Conservation (phyloP, 2,797 vertebrate genomes). For the Lepus oiostolus region DNA sequence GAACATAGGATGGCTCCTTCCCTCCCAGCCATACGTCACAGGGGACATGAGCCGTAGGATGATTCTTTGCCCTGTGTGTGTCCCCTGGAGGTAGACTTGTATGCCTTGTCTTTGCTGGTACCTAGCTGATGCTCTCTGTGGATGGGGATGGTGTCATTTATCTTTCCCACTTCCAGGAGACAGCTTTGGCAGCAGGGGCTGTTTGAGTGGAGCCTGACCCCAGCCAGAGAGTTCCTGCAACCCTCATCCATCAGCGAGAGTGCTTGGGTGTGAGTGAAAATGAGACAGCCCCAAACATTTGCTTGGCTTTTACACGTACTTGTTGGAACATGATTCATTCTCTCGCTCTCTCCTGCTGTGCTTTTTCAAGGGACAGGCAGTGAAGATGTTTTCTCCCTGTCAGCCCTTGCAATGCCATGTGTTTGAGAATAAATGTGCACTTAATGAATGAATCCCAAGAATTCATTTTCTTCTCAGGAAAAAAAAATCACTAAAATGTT, state of each 20-base stretch:
- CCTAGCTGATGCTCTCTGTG: background rate
- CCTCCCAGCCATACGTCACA: background rate
- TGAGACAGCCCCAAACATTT: conserved; percentile 61
- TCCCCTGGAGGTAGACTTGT: background rate
- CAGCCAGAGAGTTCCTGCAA: conserved; percentile 62
- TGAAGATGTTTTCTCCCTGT: background rate
- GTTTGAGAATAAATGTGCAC: background rate
- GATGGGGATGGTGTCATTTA: conserved; percentile 38
- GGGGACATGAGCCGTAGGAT: background rate
- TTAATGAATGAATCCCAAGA: conserved; percentile 1
- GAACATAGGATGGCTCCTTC: background rate
- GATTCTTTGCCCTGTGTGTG: background rate
- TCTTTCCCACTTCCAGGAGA: conserved; percentile 75
- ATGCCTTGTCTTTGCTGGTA: background rate
- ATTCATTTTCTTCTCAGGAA: background rate
- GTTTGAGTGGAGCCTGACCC: conserved; percentile 69
- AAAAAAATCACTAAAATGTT: background rate
- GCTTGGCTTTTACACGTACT: conserved; percentile 70
- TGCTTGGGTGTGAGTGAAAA: conserved; percentile 64
- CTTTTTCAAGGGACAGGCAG: background rate
- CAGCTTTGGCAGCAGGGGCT: conserved; percentile 71
- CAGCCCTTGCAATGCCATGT: background rate
- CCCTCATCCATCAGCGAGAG: conserved; percentile 67
- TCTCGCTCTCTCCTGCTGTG: background rate
- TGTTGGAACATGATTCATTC: background rate